phyloP scores from a whole-genome alignment of 2,113 vertebrate species.

The Narcine bancroftii region DNA sequence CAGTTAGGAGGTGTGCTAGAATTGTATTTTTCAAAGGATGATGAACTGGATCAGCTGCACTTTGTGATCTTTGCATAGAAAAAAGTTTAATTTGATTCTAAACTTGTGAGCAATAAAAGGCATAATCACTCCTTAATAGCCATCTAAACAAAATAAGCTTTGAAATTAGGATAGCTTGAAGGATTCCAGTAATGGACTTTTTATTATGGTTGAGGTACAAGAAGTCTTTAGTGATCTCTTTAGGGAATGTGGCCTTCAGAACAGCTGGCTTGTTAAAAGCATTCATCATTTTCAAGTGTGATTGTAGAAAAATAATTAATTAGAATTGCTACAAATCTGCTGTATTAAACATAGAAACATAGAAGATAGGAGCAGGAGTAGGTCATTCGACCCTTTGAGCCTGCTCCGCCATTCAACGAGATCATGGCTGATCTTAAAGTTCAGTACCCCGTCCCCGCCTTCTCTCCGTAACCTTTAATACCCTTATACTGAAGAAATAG shows the following conservation, averaged over 20 bases:
- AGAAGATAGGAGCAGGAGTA: no score
- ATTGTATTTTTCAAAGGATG: background rate
- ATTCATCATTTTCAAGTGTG: conserved; percentile 28
- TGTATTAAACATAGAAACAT: no score
- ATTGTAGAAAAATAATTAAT: background rate
- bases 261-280: conserved; percentile 31
- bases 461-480: no score
- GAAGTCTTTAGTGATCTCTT: conserved; percentile 22
- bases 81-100: background rate
- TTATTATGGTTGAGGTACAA: conserved; percentile 16
- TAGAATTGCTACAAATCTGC: background rate
- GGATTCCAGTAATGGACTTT: background rate
- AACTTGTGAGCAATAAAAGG: background rate
- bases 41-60: background rate
- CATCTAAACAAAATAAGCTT: background rate
- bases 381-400: no score
- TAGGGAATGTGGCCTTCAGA: conserved; percentile 7
- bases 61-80: background rate
- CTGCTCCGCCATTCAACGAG: no score
- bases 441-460: no score
- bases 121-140: no score
- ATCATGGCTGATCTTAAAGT: no score
- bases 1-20: background rate
- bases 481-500: no score
- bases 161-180: background rate